Base-by-base conservation (phyloP, 2,113 vertebrate genomes). In the Grammomys surdaster region DNA sequence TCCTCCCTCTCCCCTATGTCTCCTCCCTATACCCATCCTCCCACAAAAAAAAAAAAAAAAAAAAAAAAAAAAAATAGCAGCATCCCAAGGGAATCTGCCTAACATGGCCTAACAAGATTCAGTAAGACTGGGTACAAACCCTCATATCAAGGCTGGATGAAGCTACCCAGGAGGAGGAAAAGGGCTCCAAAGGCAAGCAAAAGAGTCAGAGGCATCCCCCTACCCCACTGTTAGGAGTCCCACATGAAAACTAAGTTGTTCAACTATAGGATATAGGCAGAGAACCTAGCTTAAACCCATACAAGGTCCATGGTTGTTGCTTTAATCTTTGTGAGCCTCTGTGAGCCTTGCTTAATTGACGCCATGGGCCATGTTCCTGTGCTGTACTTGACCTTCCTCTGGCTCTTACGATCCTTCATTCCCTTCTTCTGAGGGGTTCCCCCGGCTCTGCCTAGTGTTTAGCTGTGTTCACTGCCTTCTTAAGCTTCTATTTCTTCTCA, bases 21-120 rank as follows among this genome's bases (percentile, higher is more conserved):
- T n/a, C 33, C 69, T 17, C 33, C 33, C 69, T 33, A 16, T 7
- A 2, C 3, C 65, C 65, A 3, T 4, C 26, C 26, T 26, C 24
- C 8, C 0, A 11, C 28, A 28, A 28, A 4, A 31, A 28, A 7
- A 24, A 46, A 46, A n/a, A n/a, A n/a, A n/a, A n/a, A n/a, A n/a
- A n/a, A n/a, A n/a, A n/a, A n/a, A n/a, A n/a, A n/a, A n/a, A n/a
- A n/a, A n/a, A n/a, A n/a, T n/a, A n/a, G n/a, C n/a, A 46, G 6
- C 3, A 46, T 6, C 65, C 65, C 4, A 31, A 28, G 11, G 28
- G 13, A 28, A 13, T 3, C 11, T 11, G 10, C 28, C 26, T 65
- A 28, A 11, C 63, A 28, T n/a, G 26, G 26, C 10, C 65, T 67
- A 67, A 67, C 28, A 31, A 31, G 65, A 13, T 67, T 28, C 69